Evolutionary conservation across 2,797 vertebrate genomes (phyloP), one percentile per base, ranked within the genome.

Genomic region (Anguilla anguilla): DNA sequence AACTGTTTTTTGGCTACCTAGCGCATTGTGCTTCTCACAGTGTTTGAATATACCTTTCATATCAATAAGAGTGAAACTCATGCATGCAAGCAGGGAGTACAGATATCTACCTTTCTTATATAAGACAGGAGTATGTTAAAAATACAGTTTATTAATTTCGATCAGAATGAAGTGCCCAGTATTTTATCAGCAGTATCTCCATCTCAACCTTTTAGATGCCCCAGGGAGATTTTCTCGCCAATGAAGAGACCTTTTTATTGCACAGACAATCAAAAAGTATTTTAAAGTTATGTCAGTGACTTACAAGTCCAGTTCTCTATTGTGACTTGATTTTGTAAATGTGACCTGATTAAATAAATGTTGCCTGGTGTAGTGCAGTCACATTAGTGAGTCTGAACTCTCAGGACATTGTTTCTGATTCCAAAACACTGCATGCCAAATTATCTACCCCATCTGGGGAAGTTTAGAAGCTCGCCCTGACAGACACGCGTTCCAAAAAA

Each of bases 141-240:
- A 39, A 39, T 77, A 15, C 17, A 0, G 31, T 35, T 77, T 77
- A 39, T 74, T 39, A 15, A 17, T 77, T 77, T 77, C 15, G 10
- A 35, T 39, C 72, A 39, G 22, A 77, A 43, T 39, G 22, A 11
- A 77, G 72, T 39, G 28, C 28, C 35, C 10, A 17, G 17, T 69
- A 39, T 35, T 77, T 39, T 39, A 46, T 46, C 39, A 46, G 72
- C 31, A 19, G 35, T 46, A 79, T 79, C 35, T 43, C 15, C 17
- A 2, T 2, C 74, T 79, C 35, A 46, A 79, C 87, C 74, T 86
- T 90, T 88, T 88, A 88, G 92, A 85, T 89, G 53, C 53, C 88
- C 59, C 17, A 17, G 46, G 39, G 13, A 46, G 39, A 43, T 19
- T 1, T 10, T 22, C 19, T 39, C 22, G 74, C 5, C 15, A 31